Evolutionary conservation across 2,797 vertebrate genomes (phyloP), one percentile per base, ranked within the genome.

Genomic region (Neostethus bicornis): DNA sequence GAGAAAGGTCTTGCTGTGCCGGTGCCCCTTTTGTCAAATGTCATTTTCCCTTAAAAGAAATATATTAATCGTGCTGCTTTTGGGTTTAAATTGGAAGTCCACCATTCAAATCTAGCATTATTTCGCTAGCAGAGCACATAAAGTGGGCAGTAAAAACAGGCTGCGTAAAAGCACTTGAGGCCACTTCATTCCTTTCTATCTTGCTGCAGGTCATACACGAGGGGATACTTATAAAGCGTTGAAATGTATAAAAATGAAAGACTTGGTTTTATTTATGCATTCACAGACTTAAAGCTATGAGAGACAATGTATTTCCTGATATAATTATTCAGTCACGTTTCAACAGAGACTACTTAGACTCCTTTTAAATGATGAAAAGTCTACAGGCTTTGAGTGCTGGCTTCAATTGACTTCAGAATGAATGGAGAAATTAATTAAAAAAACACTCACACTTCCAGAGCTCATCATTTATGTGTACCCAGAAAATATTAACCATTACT

Each of bases 21-120:
- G 19, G 49, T 29, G 9, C 69, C 44, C 43, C 47, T 70, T 70
- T 80, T 52, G 65, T 66, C 67, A 67, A 38, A 69, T 59, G 56
- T 70, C 61, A 65, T 37, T 70, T 62, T 71, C 37, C 71, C 58
- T 78, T 79, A 61, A 65, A 38, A 49, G 35, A 61, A 38, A 75
- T 66, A 70, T 50, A 68, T 53, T 64, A 51, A 34, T 32, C 12
- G 19, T 19, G 7, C 25, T 48, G 20, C 14, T 26, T 17, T 53
- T 34, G 11, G 26, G 16, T 25, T 38, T 61, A 45, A 50, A 26
- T 44, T 3, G 47, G 16, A 29, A 23, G 13, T 24, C 8, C 17
- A 54, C 12, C n/a, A n/a, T 57, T 26, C 19, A 54, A 7, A 72
- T 35, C 41, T 24, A 51, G 43, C 29, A 62, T 54, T 43, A 64